phyloP scores from a whole-genome alignment of 2,797 vertebrate genomes.

The Trematomus bernacchii region DNA sequence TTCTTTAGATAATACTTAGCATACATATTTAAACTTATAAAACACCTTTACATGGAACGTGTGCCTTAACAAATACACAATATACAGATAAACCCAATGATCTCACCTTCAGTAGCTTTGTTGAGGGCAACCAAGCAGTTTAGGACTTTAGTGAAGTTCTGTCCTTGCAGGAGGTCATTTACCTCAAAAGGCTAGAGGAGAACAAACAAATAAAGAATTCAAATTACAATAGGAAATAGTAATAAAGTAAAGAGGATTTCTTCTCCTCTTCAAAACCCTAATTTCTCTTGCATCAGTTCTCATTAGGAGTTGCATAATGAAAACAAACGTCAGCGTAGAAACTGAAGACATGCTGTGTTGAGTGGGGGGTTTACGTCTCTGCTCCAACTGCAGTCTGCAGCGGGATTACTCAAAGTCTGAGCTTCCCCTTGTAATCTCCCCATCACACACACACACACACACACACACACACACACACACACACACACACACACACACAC shows the following conservation, averaged over 20 bases:
- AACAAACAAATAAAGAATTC: constrained; percentile 17
- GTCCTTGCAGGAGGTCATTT: constrained; percentile 94
- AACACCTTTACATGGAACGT: neutral
- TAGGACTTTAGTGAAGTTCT: constrained; percentile 96
- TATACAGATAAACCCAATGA: neutral
- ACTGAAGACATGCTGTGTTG: constrained; percentile 23
- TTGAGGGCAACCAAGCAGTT: constrained; percentile 93
- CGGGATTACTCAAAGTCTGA: constrained; percentile 79
- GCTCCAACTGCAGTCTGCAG: constrained; percentile 66
- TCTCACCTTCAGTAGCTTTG: constrained; percentile 96
- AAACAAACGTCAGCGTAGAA: neutral
- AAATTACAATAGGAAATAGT: constrained; percentile 2
- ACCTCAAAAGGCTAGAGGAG: constrained; percentile 92
- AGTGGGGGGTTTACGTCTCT: constrained; percentile 36
- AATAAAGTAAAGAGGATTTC: neutral
- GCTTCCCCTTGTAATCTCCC: constrained; percentile 73
- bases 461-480: constrained; percentile 47
- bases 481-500: constrained; percentile 44
- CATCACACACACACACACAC: constrained; percentile 51
- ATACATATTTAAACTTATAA: neutral
- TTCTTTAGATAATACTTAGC: neutral
- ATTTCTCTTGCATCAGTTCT: neutral
- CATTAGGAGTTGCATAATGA: neutral
- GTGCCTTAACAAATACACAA: neutral
- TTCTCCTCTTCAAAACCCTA: neutral